Base-by-base conservation (phyloP, 2,797 vertebrate genomes). In the Pangasius sanitwongsei region DNA sequence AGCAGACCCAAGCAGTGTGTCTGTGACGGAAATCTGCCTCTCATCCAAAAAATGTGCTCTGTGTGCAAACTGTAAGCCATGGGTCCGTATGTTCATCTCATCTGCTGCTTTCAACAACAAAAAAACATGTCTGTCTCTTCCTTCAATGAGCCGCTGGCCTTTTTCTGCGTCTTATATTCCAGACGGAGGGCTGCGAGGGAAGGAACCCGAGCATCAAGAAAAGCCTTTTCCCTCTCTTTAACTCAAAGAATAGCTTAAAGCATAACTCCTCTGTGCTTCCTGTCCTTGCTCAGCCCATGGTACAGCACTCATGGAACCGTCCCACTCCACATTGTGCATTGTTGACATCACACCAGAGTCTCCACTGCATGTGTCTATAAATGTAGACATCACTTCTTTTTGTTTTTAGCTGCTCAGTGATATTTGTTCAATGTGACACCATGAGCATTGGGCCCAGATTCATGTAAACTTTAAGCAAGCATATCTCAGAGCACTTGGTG, bases 221-320 rank as follows among this genome's bases (percentile, higher is more conserved):
- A 98, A 98, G 98, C 96, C 98, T 99, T 96, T 99, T 99, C 94
- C 98, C 98, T 95, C 98, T 99, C 97, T 99, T 99, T 98, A 98
- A 97, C 97, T 98, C 98, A 97, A 99, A 99, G 97, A 99, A 97
- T 97, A 98, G 98, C 97, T 97, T 99, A 97, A 99, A 99, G 97
- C 97, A 97, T 98, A 99, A 97, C 94, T 97, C 98, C 94, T 98
- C 98, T 96, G 97, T 98, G 95, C 97, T 98, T 93, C 98, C 98
- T 95, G 97, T 98, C 97, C 97, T 99, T 95, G 96, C 97, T 96
- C 97, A 98, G 93, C 97, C 98, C 92, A 98, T 99, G 98, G 98
- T 98, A 97, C 97, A 97, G 93, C 95, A 96, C 93, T 94, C 95
- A 94, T 88, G 34, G 87, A 92, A 86, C 89, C 83, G 59, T 48